These are phyloP conservation scores for Hydrolagus colliei DNA, from an alignment of 2,797 vertebrate genomes.

Conservation along the genomic window DNA sequence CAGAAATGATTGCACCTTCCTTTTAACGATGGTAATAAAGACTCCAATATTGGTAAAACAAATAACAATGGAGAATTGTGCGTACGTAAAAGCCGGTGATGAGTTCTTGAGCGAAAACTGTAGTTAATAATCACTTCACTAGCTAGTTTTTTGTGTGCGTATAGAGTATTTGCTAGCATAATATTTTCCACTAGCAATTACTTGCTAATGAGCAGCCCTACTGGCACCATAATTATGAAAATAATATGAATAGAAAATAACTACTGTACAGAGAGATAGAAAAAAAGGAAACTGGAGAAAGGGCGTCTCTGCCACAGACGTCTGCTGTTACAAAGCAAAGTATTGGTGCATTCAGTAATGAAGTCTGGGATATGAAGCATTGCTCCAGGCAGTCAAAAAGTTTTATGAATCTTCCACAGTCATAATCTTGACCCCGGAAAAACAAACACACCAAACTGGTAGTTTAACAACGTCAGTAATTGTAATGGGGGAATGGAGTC, in stretches of 20 bases:
- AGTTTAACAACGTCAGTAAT: constrained; percentile 19
- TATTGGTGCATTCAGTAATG: not conserved
- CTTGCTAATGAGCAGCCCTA: constrained; percentile 13
- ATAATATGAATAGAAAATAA: not conserved
- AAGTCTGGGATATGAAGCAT: not conserved
- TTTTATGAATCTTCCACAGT: not conserved
- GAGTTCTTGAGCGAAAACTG: not conserved
- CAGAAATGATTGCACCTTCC: not conserved
- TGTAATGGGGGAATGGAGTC: not conserved
- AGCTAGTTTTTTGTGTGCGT: not conserved
- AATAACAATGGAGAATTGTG: not conserved
- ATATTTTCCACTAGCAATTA: constrained; percentile 23
- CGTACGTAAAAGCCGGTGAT: not conserved
- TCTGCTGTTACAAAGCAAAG: not conserved
- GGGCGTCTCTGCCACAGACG: not conserved
- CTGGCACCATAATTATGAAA: not conserved
- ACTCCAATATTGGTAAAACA: not conserved
- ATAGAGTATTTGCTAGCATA: constrained; percentile 2
- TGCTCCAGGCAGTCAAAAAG: not conserved
- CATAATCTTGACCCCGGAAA: not conserved
- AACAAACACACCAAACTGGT: not conserved
- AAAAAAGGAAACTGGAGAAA: not conserved
- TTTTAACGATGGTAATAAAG: not conserved
- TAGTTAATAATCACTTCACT: not conserved
- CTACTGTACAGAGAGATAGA: not conserved